Base-by-base conservation (phyloP, 2,113 vertebrate species). In the Jacana jacana region DNA sequence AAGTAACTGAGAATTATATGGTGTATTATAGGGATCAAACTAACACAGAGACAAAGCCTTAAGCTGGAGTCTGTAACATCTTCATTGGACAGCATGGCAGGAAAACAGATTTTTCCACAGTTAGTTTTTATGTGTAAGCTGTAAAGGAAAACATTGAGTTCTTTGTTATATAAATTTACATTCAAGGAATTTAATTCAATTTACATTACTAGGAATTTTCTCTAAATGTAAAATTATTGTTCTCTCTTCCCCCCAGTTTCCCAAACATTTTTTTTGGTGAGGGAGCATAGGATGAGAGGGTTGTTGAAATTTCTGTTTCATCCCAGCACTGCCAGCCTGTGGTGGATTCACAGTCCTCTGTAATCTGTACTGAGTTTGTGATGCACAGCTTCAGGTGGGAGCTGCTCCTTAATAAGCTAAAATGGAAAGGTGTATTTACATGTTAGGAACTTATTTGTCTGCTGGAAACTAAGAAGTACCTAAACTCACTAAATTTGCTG, bases 341-440 rank as follows among this genome's bases (percentile, higher is more conserved):
- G 14, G 8, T 77, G 35, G 40, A 33, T 3, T 65, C 33, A 20
- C 0, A 0, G 22, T 57, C 33, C 24, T 60, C 57, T 1, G 4
- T 79, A 42, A 40, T 60, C 42, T 52, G 48, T 48, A 35, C 13
- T 42, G 58, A 88, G 58, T 73, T 84, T 7, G n/a, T 37, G 17
- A 33, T 33, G 24, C 9, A 23, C 19, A 31, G 23, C n/a, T 55
- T 66, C 22, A 51, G 46, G 37, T 49, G 44, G 13, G 30, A 81
- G 9, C 17, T 69, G 46, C 49, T 61, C 25, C 22, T 55, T 78
- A 72, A 44, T 65, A 44, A 85, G 31, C 25, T 35, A 17, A 65
- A 90, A 57, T 3, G 30, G 51, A 60, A 64, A 63, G 35, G 4
- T 0, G 0, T 66, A 27, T 44, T 69, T 91, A 39, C 20, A 13